A percentile compares a stretch with the other conserved stretches of the same genome.
Conservation (phyloP, 2,888 invertebrate genomes). For the Agonopterix subpropinquella region DNA sequence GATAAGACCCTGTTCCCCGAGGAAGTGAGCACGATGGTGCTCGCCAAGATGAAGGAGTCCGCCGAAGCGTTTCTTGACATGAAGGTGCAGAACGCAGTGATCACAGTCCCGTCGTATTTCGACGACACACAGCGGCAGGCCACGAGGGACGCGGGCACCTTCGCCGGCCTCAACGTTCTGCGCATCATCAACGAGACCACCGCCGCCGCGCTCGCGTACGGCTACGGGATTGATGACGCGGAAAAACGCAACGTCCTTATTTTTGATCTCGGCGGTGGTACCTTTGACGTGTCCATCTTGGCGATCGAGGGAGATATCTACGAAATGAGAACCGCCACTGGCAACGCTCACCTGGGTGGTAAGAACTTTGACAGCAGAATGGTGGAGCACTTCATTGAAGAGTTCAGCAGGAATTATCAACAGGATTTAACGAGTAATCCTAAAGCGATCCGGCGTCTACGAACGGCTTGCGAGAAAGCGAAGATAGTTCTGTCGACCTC, state of each 20-base stretch:
- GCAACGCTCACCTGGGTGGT: slow-evolving; percentile 87
- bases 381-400: slow-evolving; percentile 79
- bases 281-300: slow-evolving; percentile 90
- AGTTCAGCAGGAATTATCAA: slow-evolving; percentile 85
- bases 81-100: no score
- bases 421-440: slow-evolving; percentile 82
- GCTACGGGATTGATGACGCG: slow-evolving; percentile 80
- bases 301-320: slow-evolving; percentile 92
- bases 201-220: neutral
- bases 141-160: no score
- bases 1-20: slow-evolving; percentile 50
- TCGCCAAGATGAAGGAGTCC: no score
- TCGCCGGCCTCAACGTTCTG: no score
- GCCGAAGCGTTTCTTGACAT: no score
- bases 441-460: slow-evolving; percentile 80
- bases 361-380: slow-evolving; percentile 42
- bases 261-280: slow-evolving; percentile 72
- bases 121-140: no score
- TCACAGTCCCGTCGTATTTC: no score
- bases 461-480: slow-evolving; percentile 90
- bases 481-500: slow-evolving; percentile 86
- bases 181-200: no score
- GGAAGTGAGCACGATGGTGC: no score
- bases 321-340: slow-evolving; percentile 87
- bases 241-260: slow-evolving; percentile 85